phyloP scores from a whole-genome alignment of 2,888 invertebrate genomes.

The Amaurobius ferox region DNA sequence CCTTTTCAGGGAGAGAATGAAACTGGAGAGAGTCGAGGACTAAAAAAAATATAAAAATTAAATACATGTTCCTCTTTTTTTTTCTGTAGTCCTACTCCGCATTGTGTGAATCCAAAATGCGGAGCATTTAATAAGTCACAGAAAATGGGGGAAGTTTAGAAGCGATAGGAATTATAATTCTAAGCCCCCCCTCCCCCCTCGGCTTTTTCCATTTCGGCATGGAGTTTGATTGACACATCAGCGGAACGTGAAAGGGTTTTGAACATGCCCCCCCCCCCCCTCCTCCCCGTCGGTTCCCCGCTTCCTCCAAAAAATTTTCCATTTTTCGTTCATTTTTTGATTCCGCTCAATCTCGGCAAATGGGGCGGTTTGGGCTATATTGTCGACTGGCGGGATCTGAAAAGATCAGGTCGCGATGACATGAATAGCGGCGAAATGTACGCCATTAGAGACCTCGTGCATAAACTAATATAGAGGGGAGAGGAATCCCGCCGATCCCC shows the following conservation, averaged over 20 bases:
- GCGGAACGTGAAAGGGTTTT: not conserved
- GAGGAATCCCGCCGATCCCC: not conserved
- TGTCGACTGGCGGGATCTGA: not conserved
- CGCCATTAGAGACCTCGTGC: not conserved
- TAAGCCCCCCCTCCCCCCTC: not conserved
- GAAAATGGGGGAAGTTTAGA: not conserved
- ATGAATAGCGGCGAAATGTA: constrained; percentile 5
- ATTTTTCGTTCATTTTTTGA: not conserved
- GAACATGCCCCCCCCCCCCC: not conserved
- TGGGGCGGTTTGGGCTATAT: constrained; percentile 3
- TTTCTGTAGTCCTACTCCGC: not conserved
- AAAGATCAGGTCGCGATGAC: not conserved
- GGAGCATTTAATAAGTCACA: constrained; percentile 10
- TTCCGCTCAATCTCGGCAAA: not conserved
- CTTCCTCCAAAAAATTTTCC: constrained; percentile 1
- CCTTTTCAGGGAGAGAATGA: not conserved
- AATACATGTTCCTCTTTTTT: not conserved
- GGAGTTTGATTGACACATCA: constrained; percentile 13
- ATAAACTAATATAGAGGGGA: constrained; percentile 6
- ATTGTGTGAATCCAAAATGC: constrained; percentile 5
- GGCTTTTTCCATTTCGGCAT: constrained; percentile 10
- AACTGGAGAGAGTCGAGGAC: not conserved
- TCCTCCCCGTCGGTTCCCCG: not conserved
- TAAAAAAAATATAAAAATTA: not conserved
- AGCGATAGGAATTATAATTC: constrained; percentile 14